Evolutionary conservation across 1,140 invertebrate species (phyloP).

Genomic region (Mya arenaria): DNA sequence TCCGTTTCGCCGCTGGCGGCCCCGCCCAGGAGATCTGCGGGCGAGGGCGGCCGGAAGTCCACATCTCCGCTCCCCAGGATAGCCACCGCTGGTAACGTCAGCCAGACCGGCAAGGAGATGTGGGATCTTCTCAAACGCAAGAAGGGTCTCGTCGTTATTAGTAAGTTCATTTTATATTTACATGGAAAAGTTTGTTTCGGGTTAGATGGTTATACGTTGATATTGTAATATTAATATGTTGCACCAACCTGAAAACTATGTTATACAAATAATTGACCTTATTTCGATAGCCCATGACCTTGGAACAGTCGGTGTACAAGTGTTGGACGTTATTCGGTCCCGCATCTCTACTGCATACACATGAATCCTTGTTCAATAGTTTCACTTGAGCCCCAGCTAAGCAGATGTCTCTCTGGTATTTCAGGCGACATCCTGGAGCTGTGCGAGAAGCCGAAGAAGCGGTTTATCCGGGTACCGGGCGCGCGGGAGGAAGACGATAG

Average conservation of each 20-base stretch:
- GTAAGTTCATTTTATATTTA: conserved; percentile 14
- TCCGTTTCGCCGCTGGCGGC: conserved; percentile 39
- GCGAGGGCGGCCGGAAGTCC: neutral
- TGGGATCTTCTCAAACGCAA: conserved; percentile 70
- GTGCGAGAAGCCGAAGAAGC: conserved; percentile 70
- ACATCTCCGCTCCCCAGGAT: conserved; percentile 55
- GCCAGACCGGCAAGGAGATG: conserved; percentile 73
- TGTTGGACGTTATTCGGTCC: too few relatives aligned
- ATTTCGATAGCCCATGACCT: too few relatives aligned
- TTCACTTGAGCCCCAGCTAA: too few relatives aligned
- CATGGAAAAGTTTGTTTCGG: too few relatives aligned
- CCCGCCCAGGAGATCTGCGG: conserved; percentile 21
- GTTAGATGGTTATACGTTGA: too few relatives aligned
- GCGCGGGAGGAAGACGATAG: conserved; percentile 67
- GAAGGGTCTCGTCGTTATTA: conserved; percentile 75
- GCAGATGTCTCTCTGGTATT: too few relatives aligned
- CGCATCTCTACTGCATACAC: too few relatives aligned
- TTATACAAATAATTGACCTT: too few relatives aligned
- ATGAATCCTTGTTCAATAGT: too few relatives aligned
- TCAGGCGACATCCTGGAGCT: conserved; percentile 71
- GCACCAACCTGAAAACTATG: too few relatives aligned
- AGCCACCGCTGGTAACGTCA: conserved; percentile 47
- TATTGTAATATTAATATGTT: too few relatives aligned
- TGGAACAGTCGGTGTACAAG: too few relatives aligned
- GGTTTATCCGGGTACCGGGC: conserved; percentile 72